Evolutionary conservation across 37 sponge, comb jelly and placozoan genomes (phyloP).

Genomic region (Axinella damicornis): DNA sequence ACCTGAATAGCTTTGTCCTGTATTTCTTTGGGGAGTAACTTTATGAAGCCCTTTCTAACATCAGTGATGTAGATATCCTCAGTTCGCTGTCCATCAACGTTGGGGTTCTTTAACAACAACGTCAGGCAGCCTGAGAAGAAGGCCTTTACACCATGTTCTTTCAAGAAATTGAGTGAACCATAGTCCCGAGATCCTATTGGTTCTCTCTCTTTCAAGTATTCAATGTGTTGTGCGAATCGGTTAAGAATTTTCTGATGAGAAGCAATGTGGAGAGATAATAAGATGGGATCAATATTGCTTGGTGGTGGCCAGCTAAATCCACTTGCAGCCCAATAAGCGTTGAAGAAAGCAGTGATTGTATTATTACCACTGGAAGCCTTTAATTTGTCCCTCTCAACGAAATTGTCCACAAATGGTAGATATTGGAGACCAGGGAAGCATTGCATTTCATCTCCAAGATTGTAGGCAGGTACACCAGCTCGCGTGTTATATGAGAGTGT

Average conservation of each 20-base stretch:
- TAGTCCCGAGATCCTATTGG: neutral
- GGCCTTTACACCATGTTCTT: neutral
- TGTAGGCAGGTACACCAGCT: neutral
- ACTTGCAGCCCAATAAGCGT: neutral
- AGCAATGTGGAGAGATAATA: neutral
- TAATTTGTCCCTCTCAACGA: slow-evolving; percentile 2
- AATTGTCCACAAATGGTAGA: slow-evolving; percentile 7
- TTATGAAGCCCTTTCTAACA: neutral
- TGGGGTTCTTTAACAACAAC: neutral
- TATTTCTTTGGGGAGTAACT: neutral
- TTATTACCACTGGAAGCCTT: neutral
- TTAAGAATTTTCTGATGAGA: neutral
- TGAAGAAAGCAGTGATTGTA: neutral
- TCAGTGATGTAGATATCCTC: neutral
- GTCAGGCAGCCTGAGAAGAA: slow-evolving; percentile 6
- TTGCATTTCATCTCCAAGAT: slow-evolving; percentile 29
- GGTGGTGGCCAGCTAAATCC: slow-evolving; percentile 1
- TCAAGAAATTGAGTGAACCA: neutral
- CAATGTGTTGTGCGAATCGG: no score
- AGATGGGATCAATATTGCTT: neutral
- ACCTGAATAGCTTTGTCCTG: neutral
- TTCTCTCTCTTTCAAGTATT: neutral
- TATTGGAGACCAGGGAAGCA: slow-evolving; percentile 11
- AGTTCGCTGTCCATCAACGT: neutral
- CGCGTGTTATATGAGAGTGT: neutral